These are phyloP conservation scores for Drosophila malerkotliana DNA, from an alignment of 1,140 invertebrate species.

Conservation along the genomic window DNA sequence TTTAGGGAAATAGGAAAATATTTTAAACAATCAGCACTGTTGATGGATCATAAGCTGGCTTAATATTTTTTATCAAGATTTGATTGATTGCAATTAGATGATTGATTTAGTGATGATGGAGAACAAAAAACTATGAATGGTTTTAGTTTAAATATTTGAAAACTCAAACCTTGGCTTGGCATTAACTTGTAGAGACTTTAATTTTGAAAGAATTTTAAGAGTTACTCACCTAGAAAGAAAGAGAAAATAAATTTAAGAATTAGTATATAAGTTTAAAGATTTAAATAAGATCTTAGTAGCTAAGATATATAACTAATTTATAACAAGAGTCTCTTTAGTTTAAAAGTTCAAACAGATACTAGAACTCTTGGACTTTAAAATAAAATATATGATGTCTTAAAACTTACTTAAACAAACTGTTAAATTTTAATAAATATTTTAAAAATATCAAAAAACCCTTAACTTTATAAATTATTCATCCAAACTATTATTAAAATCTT, in stretches of 20 bases:
- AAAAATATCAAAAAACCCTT: background rate
- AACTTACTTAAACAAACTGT: too few species aligned
- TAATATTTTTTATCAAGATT: background rate
- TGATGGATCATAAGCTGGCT: constrained; percentile 26
- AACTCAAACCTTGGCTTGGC: constrained; percentile 40
- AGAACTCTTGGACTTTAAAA: too few species aligned
- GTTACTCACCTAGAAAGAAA: constrained; percentile 71
- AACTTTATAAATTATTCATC: too few species aligned
- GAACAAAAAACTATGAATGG: constrained; percentile 9
- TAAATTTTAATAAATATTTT: background rate
- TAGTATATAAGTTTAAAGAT: too few species aligned
- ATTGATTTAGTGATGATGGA: constrained; percentile 4
- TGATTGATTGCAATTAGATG: constrained; percentile 5
- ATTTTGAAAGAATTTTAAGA: constrained; percentile 2
- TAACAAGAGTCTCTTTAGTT: too few species aligned
- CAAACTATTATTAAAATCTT: background rate
- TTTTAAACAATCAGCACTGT: constrained; percentile 7
- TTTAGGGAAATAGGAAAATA: background rate
- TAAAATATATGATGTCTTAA: too few species aligned
- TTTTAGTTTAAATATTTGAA: background rate
- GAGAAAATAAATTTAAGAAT: background rate
- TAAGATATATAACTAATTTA: too few species aligned
- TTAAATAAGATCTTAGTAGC: too few species aligned
- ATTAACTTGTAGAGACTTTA: background rate
- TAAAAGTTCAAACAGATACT: too few species aligned